phyloP scores from a whole-genome alignment of 92 coral and sea anemone species.

The Bergia sp. region DNA sequence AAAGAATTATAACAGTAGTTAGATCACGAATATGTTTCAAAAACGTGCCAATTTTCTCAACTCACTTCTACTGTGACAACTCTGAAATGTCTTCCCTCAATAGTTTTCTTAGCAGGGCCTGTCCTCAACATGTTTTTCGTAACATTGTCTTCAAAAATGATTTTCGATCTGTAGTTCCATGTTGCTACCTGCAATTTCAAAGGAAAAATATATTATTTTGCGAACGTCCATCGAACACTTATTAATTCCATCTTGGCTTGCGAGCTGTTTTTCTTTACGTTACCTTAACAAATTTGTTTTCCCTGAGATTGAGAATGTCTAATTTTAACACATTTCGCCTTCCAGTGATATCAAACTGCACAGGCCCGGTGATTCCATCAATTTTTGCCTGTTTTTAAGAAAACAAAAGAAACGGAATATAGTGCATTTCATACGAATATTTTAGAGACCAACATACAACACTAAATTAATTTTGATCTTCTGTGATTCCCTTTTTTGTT shows the following conservation, averaged over 20 bases:
- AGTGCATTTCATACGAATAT: neutral
- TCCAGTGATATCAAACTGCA: constrained; percentile 63
- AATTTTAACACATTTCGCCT: constrained; percentile 58
- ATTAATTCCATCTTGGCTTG: neutral
- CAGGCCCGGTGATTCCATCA: constrained; percentile 65
- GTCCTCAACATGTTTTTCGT: neutral
- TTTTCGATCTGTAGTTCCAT: constrained; percentile 17
- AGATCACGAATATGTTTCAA: neutral
- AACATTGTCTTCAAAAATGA: neutral
- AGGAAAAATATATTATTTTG: neutral
- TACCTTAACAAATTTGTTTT: constrained; percentile 67
- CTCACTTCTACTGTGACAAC: constrained; percentile 41
- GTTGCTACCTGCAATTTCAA: constrained; percentile 16
- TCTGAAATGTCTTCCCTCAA: constrained; percentile 28
- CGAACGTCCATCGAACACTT: neutral
- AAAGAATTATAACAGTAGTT: neutral
- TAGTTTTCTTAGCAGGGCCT: neutral
- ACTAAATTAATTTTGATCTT: too few relatives aligned
- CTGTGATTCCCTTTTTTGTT: too few relatives aligned
- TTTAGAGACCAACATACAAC: too few relatives aligned
- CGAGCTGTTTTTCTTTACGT: neutral
- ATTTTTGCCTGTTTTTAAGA: constrained; percentile 20
- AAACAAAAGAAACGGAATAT: neutral
- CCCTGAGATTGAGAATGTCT: constrained; percentile 73
- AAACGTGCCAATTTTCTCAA: neutral